Evolutionary conservation across 1,140 invertebrate genomes (phyloP), one percentile per base, ranked within the genome.

Genomic region (Drosophila ambigua): DNA sequence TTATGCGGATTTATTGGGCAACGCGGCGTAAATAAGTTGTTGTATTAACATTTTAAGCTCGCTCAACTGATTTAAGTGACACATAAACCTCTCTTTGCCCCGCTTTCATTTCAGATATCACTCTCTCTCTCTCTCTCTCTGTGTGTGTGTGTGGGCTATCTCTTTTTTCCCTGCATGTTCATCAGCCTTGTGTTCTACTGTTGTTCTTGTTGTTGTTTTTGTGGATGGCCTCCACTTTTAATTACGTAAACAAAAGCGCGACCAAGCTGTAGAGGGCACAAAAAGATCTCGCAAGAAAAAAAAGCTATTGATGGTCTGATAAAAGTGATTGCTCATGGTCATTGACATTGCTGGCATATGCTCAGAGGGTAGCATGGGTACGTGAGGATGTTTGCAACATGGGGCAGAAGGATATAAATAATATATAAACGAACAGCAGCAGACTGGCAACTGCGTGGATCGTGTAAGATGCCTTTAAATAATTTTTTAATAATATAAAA

Each of bases 261-360:
- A 7, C 67, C 16, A 13, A 15, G 43, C 24, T 35, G 43, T 13
- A 13, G 31, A 35, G 4, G 31, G 31, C 3, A 35, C 31, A 35
- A 35, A 35, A 4, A 9, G 35, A 39, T 13, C 35, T 39, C 11
- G 35, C 11, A 31, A 60, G 43, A 66, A 72, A 76, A 39, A 44
- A 26, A 60, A 49, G 41, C 55, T 24, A 66, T 46, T 57, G 43
- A 71, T 61, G 49, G 58, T 50, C 28, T 74, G 59, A 77, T 58
- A 68, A 67, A 79, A 74, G 72, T 54, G 53, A 65, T 43, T 59
- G 72, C 13, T 31, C 15, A n/a, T 75, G 77, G 54, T 39, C 43
- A 62, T 71, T 63, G 71, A 75, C 46, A 63, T 75, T 78, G 65
- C 50, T 45, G 48, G 4, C 5, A 13, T 4, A 39, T 4, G 4